Base-by-base conservation (phyloP, 1,140 invertebrate species). In the Anthonomus grandis region DNA sequence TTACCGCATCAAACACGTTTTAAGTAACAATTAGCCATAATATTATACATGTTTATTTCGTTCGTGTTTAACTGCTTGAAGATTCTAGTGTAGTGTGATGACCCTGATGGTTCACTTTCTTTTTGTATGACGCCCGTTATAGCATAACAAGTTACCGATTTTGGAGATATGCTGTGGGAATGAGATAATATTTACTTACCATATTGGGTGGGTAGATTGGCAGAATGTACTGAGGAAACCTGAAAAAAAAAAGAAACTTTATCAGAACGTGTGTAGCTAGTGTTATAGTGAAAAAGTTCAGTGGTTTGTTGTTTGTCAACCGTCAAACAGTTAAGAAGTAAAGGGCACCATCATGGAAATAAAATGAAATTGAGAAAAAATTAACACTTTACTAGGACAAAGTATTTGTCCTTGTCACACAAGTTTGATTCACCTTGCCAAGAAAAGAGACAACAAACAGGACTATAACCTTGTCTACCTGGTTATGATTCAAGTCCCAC, bases 121-220 rank as follows among this genome's bases (percentile, higher is more conserved):
- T 9, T 42, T 42, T 42, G 15, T 42, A 12, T 18, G 19, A 9
- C 12, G 17, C 18, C 39, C 10, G 39, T n/a, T 17, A 3, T 22
- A n/a, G 39, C 39, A 42, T 22, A 27, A 46, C 9, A 46, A 15
- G 23, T 23, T 9, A 41, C n/a, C 13, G 12, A 0, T 5, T 27
- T 46, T 23, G 24, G 23, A 9, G 9, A 13, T 36, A 17, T 36
- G 6, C 9, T 17, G n/a, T 23, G 4, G n/a, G 37, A 50, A 50
- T 6, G 24, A 25, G 10, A 12, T 42, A 53, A n/a, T n/a, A n/a
- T n/a, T n/a, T n/a, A n/a, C 52, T 55, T 55, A 55, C 52, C 10
- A 23, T 17, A 46, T 21, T 45, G 41, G 12, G 52, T 22, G 22
- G 52, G 52, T n/a, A 55, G 22, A 22, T 55, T 55, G 25, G 52